A percentile compares a stretch with the other conserved stretches of the same genome.
Evolutionary conservation across 2,888 invertebrate species (phyloP).

Genomic region (Amiota minor): DNA sequence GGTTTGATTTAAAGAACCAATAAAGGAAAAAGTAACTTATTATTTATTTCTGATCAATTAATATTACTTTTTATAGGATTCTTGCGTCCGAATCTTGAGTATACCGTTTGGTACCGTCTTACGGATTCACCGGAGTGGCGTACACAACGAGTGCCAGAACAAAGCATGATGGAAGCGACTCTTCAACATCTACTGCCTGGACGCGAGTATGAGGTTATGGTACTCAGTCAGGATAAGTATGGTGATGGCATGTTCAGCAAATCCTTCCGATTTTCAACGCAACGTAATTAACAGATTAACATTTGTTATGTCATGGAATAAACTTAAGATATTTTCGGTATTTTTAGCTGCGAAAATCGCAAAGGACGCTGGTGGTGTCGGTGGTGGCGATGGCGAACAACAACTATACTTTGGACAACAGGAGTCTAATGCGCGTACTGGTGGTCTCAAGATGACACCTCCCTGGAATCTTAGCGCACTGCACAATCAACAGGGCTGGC

Average conservation of each 20-base stretch:
- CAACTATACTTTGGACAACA: constrained; percentile 41
- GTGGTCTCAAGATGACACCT: constrained; percentile 62
- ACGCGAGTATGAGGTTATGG: constrained; percentile 91
- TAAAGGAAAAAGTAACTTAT: too few relatives aligned
- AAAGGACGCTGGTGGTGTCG: constrained; percentile 66
- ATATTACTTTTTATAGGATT: constrained; percentile 75
- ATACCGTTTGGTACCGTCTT: constrained; percentile 89
- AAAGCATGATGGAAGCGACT: constrained; percentile 84
- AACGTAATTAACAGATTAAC: constrained; percentile 70
- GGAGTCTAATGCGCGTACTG: constrained; percentile 46
- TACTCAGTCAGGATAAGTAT: constrained; percentile 87
- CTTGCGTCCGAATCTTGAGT: constrained; percentile 83
- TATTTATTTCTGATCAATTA: too few relatives aligned
- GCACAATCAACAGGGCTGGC: constrained; percentile 82
- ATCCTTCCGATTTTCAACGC: constrained; percentile 83
- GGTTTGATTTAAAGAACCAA: too few relatives aligned
- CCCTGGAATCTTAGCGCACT: constrained; percentile 82
- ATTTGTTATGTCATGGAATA: neutral
- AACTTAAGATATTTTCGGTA: neutral
- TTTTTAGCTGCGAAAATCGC: constrained; percentile 43
- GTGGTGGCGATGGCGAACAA: neutral
- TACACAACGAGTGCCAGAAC: constrained; percentile 83
- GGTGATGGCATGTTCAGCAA: constrained; percentile 95
- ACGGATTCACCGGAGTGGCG: constrained; percentile 87
- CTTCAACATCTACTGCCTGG: constrained; percentile 83